A percentile compares a stretch with the other conserved stretches of the same genome.
phyloP scores from a whole-genome alignment of 1,140 invertebrate genomes.

The Sminthurides bifidus region DNA sequence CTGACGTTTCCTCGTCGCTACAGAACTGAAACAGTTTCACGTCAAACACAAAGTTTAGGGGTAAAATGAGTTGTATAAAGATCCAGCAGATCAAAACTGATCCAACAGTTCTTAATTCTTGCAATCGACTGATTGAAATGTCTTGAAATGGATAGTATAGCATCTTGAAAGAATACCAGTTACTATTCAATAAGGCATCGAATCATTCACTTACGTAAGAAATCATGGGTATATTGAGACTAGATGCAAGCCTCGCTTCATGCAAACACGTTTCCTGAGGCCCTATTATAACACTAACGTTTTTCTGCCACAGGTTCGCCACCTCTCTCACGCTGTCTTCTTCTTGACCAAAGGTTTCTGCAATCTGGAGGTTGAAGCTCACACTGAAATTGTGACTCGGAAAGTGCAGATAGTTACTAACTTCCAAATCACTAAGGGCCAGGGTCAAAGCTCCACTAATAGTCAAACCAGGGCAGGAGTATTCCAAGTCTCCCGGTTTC shows the following conservation, averaged over 20 bases:
- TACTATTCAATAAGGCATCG: neutral
- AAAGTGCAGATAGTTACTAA: constrained; percentile 13
- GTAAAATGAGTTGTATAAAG: too few species aligned
- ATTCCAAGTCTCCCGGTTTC: constrained; percentile 48
- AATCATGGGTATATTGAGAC: constrained; percentile 76
- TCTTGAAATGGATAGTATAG: too few species aligned
- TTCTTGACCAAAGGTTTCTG: constrained; percentile 86
- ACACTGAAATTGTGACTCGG: constrained; percentile 37
- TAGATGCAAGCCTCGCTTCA: constrained; percentile 84
- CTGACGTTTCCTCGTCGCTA: constrained; percentile 68
- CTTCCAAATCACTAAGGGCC: constrained; percentile 45
- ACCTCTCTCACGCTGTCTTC: constrained; percentile 70
- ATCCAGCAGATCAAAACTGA: too few species aligned
- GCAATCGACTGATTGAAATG: too few species aligned
- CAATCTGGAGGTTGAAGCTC: constrained; percentile 68
- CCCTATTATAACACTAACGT: constrained; percentile 80
- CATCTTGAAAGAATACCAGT: too few species aligned
- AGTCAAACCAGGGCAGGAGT: constrained; percentile 53
- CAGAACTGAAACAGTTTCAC: constrained; percentile 78
- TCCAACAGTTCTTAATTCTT: too few species aligned
- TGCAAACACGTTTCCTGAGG: constrained; percentile 91
- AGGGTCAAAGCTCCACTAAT: constrained; percentile 74
- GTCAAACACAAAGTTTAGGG: too few species aligned
- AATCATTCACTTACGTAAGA: constrained; percentile 46
- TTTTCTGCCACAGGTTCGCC: constrained; percentile 67